Evolutionary conservation across 1,140 invertebrate species (phyloP), one percentile per base, ranked within the genome.

Genomic region (Campodea augens): DNA sequence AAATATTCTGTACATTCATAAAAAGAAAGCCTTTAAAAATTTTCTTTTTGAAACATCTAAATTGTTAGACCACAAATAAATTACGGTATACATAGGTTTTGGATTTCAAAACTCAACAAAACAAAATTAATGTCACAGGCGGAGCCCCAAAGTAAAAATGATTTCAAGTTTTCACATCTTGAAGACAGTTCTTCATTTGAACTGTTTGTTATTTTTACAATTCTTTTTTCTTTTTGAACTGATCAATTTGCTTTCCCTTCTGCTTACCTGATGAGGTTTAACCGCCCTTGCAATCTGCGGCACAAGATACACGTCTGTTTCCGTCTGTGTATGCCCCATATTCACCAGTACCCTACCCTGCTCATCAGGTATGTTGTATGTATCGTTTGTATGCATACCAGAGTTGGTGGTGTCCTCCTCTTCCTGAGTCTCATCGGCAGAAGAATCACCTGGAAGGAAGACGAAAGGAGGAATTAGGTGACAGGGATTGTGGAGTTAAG

Each of bases 321-420:
- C 95, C 43, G 77, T 77, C 37, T 82, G 74, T 0, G 88, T 82
- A 67, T 97, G 91, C n/a, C 87, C 91, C 36, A 96, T 78, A 62
- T 98, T 98, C 21, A 98, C 82, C 24, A 96, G 64, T 18, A 98
- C 88, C 37, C 86, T 68, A 2, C 93, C 93, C 57, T 89, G 74
- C 45, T 86, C 80, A 66, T 98, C 89, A 3, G 85, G 83, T 47
- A 81, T 64, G 64, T 97, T 97, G 54, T 88, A 84, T n/a, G 75
- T 65, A 66, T 96, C 90, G 55, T 90, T 90, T 1, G 82, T 81
- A 54, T 86, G 81, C 68, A 86, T 74, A 44, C 79, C 78, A 44
- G 71, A 74, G 52, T 76, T 76, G 5, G 69, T 65, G 18, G 72
- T 68, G 57, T 78, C 74, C 29, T 76, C 74, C 27, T 73, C 75